Evolutionary conservation across 1,140 invertebrate genomes (phyloP), one percentile per base, ranked within the genome.

Genomic region (Alviniconcha marisindica): DNA sequence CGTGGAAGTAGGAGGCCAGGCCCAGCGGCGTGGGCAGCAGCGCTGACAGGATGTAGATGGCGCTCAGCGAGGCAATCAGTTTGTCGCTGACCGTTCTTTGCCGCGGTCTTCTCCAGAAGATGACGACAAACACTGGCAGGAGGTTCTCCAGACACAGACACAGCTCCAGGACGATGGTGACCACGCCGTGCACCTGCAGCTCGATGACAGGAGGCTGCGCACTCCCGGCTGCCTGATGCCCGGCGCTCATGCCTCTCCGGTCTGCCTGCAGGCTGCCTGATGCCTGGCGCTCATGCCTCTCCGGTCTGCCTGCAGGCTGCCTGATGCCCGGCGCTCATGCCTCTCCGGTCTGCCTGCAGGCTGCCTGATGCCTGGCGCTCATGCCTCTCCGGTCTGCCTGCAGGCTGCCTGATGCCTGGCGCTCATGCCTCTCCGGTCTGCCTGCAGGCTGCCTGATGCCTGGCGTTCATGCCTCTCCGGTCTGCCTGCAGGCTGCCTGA

Each of bases 41-140:
- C 3, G 89, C 89, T n/a, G 89, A 90, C 24, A 89, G 83, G 18
- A 90, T 89, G 77, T 88, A 89, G 15, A 86, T 88, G 48, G 89
- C 66, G 69, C 87, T 87, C 40, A 90, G 80, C 12, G 89, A 88
- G 12, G 87, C 87, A 14, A 90, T 81, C 42, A 90, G 81, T 71
- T 88, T 85, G 83, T 89, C 88, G 31, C 83, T 81, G 4, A 86
- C 85, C 7, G 83, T 66, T 56, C 88, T 84, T 31, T 87, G 82
- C 24, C 79, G 36, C n/a, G 87, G 83, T 24, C 81, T 73, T 54
- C 87, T 69, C 88, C 86, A 86, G 36, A 76, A 56, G 24, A 85
- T n/a, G 21, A 85, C 84, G 18, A 89, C 83, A 1, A 85, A 74
- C 21, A 89, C 69, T 3, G 89, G 89, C 18, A 90, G 77, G 7